A percentile compares a stretch with the other conserved stretches of the same genome.
phyloP scores from a whole-genome alignment of 2,888 invertebrate genomes.

The Trachelus troglodyta region DNA sequence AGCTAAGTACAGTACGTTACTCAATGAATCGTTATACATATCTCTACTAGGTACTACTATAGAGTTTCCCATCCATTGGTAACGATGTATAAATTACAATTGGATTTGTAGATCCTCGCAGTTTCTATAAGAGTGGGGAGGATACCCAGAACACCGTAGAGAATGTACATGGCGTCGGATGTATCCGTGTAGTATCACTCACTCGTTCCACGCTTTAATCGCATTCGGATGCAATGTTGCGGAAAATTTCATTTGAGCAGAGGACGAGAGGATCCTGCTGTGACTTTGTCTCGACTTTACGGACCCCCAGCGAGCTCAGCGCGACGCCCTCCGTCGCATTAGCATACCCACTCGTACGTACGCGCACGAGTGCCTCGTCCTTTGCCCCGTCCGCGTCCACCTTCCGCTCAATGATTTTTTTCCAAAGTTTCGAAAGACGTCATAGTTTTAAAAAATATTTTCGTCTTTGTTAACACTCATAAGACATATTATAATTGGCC shows the following conservation, averaged over 20 bases:
- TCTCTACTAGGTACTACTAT: not conserved
- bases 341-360: conserved; percentile 44
- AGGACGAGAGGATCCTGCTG: conserved; percentile 32
- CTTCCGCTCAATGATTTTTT: not conserved
- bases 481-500: not conserved
- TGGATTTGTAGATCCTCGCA: conserved; percentile 50
- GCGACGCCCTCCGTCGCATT: conserved; percentile 36
- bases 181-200: conserved; percentile 48
- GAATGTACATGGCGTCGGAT: conserved; percentile 21
- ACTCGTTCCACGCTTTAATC: conserved; percentile 63
- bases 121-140: conserved; percentile 31
- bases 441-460: not conserved
- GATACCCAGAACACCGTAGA: not conserved
- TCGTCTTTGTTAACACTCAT: not conserved
- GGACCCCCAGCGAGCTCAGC: conserved; percentile 44
- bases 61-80: not conserved
- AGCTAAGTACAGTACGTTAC: not conserved
- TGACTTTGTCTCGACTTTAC: conserved; percentile 32
- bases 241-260: conserved; percentile 68
- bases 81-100: conserved; percentile 54
- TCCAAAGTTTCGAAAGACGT: not conserved
- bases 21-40: not conserved
- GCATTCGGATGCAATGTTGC: conserved; percentile 68
- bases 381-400: not conserved
- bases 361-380: conserved; percentile 15